phyloP scores from a whole-genome alignment of 2,113 vertebrate genomes.

The Scomber colias region DNA sequence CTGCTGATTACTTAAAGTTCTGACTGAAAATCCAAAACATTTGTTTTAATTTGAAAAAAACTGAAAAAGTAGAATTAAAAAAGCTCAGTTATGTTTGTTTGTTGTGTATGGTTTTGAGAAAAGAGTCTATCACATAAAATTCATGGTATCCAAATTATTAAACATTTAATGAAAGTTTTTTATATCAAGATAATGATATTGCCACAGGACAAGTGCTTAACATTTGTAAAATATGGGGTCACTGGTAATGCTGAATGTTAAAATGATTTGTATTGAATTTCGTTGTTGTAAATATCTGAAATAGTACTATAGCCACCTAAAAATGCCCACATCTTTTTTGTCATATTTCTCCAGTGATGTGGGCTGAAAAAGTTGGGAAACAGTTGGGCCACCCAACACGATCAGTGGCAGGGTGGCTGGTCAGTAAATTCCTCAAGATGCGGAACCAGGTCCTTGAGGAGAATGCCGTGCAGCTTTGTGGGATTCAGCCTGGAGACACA shows the following conservation, averaged over 20 bases:
- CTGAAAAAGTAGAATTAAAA: no score
- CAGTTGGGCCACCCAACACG: constrained; percentile 76
- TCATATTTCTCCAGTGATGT: constrained; percentile 58
- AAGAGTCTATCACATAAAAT: no score
- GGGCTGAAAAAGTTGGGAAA: constrained; percentile 57
- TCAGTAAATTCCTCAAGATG: constrained; percentile 59
- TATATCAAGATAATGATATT: no score
- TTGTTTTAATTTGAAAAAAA: no score
- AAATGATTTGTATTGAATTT: background rate
- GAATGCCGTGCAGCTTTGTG: constrained; percentile 72
- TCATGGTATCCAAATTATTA: no score
- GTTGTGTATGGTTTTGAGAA: no score
- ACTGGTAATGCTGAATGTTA: background rate
- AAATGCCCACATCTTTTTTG: background rate
- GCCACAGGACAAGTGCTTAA: no score
- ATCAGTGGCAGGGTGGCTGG: constrained; percentile 77
- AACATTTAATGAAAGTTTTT: no score
- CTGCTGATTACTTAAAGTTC: no score
- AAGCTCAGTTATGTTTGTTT: no score
- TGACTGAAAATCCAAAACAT: no score
- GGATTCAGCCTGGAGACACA: constrained; percentile 73
- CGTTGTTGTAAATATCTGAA: no score
- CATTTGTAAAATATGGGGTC: background rate
- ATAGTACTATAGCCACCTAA: background rate
- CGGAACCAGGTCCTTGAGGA: constrained; percentile 75